Evolutionary conservation across 2,797 vertebrate genomes (phyloP), one percentile per base, ranked within the genome.

Genomic region (Dendrocincla tyrannina): DNA sequence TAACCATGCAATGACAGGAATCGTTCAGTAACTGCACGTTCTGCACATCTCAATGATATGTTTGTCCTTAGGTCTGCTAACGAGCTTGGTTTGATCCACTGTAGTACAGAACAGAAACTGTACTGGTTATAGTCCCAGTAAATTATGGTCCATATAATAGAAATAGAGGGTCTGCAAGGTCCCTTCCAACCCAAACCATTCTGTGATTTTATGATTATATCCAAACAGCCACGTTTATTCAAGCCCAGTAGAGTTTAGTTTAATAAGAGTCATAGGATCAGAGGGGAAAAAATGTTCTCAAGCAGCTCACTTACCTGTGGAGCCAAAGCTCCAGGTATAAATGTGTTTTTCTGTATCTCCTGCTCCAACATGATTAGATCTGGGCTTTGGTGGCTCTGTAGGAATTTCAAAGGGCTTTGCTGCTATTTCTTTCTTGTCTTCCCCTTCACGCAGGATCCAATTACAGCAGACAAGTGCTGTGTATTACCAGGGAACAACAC

Each of bases 321-420:
- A 88, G 64, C 67, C 49, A 59, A 67, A 92, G 68, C 68, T 88
- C 17, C 47, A 24, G 52, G 37, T 91, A 8, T 46, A 80, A 79
- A 55, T 53, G 33, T 69, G 56, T 4, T 9, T 75, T 63, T 55
- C 89, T 25, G 18, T 47, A 0, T 76, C 70, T 89, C n/a, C 35
- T 91, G 25, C 37, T 88, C 82, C 63, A 70, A 59, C 22, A 19
- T 76, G 55, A 87, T 97, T 93, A 88, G 55, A 68, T 88, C 30
- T 91, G 85, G 88, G 89, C 88, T 77, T 92, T 86, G 77, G 84
- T 89, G 69, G 25, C 69, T 91, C 66, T 93, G 33, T 70, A 79
- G 80, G 58, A 92, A 73, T 89, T 83, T 59, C 37, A 56, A 92
- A 75, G 37, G 56, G 52, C 62, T 93, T 93, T 76, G 41, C 52